A percentile compares a stretch with the other conserved stretches of the same genome.
These are phyloP conservation scores for Linurgus olivaceus DNA, from an alignment of 2,797 vertebrate genomes.

Conservation along the genomic window DNA sequence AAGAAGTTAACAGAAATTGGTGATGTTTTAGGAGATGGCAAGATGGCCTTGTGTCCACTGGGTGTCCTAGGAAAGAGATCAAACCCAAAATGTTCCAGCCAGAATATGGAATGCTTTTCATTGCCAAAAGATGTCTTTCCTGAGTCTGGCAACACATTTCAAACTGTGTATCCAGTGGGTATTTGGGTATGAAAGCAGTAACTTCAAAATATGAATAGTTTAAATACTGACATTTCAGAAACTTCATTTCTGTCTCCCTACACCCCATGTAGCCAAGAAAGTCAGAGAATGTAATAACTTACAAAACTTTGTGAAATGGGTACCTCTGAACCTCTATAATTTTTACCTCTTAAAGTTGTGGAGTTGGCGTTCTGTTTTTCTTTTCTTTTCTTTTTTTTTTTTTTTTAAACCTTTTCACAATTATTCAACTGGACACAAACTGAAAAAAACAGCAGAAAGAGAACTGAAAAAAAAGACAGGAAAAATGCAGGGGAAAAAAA, in stretches of 20 bases:
- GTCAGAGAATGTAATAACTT: neutral
- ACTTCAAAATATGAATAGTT: neutral
- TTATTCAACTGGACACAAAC: neutral
- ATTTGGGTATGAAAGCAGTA: neutral
- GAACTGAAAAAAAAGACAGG: neutral
- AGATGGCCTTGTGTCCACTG: neutral
- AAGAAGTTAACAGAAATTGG: neutral
- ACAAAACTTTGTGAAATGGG: neutral
- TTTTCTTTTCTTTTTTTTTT: neutral
- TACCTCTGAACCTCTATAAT: neutral
- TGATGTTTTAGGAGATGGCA: neutral
- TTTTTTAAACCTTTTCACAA: neutral
- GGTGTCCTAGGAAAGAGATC: neutral
- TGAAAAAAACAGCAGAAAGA: neutral
- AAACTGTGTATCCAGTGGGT: neutral
- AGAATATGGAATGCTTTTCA: neutral
- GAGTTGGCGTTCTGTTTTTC: neutral
- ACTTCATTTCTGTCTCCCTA: neutral
- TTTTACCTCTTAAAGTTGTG: neutral
- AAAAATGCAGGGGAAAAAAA: neutral
- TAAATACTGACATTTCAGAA: neutral
- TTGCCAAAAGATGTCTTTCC: neutral
- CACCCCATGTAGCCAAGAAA: accelerated
- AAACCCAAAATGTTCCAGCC: neutral
- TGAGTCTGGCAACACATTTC: neutral